Evolutionary conservation across 37 sponge, comb jelly and placozoan species (phyloP).

Genomic region (Halichondria panicea): DNA sequence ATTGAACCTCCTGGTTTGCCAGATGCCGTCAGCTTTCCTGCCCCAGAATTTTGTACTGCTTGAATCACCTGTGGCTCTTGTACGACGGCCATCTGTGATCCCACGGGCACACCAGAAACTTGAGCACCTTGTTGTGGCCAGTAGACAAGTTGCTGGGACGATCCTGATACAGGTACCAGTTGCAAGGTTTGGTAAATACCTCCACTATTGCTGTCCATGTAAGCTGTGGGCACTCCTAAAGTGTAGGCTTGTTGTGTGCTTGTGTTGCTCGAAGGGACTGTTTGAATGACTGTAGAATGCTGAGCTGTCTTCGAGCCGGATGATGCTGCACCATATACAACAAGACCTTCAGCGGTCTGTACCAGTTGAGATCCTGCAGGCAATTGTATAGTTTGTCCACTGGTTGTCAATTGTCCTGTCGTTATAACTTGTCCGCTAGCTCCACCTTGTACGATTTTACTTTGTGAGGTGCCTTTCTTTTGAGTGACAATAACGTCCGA

Average conservation of each 20-base stretch:
- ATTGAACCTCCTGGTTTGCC: not conserved
- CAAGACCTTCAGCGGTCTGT: constrained; percentile 33
- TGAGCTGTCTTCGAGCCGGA: not conserved
- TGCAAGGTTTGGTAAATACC: constrained; percentile 2
- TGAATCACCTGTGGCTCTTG: constrained; percentile 6
- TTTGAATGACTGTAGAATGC: not conserved
- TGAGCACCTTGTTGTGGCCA: constrained; percentile 9
- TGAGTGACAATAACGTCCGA: no score
- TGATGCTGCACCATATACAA: constrained; percentile 14
- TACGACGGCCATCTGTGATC: constrained; percentile 9
- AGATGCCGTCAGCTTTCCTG: no score
- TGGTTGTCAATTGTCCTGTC: no score
- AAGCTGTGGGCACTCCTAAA: constrained; percentile 21
- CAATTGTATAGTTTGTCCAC: constrained; percentile 2
- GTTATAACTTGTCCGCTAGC: no score
- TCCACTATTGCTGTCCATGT: constrained; percentile 8
- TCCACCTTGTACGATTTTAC: no score
- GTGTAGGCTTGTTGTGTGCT: not conserved
- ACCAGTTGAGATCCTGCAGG: constrained; percentile 4
- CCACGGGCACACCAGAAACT: not conserved
- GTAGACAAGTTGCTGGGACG: constrained; percentile 28
- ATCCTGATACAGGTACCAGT: constrained; percentile 13
- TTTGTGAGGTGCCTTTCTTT: no score
- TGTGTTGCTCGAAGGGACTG: not conserved
- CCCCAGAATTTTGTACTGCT: constrained; percentile 1